These are phyloP conservation scores for Spilogale gracilis DNA, from an alignment of 2,113 vertebrate species.

Conservation along the genomic window DNA sequence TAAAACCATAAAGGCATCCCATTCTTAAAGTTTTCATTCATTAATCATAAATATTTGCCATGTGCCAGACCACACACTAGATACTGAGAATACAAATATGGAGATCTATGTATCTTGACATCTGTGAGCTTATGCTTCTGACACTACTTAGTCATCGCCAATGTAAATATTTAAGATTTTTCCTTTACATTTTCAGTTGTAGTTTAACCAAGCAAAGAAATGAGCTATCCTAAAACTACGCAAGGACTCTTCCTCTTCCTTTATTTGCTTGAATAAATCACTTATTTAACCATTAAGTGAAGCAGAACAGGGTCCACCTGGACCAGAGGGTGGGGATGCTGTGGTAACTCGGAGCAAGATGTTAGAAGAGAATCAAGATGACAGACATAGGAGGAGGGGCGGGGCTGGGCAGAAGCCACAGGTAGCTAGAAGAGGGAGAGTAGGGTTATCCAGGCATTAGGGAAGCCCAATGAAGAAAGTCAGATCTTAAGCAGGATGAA, in stretches of 20 bases:
- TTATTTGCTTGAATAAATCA: neutral
- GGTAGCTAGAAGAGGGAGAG: neutral
- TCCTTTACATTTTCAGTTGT: neutral
- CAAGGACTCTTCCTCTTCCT: neutral
- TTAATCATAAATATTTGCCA: neutral
- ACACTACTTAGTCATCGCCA: neutral
- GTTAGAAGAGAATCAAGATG: neutral
- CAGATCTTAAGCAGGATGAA: neutral
- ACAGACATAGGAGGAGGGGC: neutral
- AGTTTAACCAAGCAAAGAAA: neutral
- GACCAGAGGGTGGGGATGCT: neutral
- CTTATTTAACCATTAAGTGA: neutral
- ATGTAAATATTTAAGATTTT: neutral
- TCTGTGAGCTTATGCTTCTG: neutral
- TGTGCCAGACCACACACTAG: neutral
- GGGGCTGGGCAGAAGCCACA: neutral
- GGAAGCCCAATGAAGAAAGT: neutral
- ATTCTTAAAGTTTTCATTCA: neutral
- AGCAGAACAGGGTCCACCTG: neutral
- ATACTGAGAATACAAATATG: neutral
- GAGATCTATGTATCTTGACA: neutral
- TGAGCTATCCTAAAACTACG: neutral
- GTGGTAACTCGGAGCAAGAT: fast-evolving
- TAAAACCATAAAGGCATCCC: neutral
- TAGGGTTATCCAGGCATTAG: no score